Base-by-base conservation (phyloP, 2,888 invertebrate species). In the Anthrax anthrax region DNA sequence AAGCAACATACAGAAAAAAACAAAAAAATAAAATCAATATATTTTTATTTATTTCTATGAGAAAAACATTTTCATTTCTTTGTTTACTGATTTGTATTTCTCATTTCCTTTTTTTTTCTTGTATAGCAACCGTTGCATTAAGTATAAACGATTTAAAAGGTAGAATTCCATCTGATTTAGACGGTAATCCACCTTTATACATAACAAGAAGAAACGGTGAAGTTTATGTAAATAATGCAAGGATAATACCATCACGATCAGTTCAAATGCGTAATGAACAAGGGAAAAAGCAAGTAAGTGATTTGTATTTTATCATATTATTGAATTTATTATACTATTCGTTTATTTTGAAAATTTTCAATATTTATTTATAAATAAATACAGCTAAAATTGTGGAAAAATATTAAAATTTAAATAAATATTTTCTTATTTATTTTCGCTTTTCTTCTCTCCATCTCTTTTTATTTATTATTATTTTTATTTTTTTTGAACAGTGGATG, bases 221-320 rank as follows among this genome's bases (percentile, higher is more conserved):
- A 54, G 77, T 88, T 57, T 92, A 77, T 68, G 80, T 91, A 51
- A 91, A 91, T 70, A 89, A 91, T 64, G 91, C 90, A 2, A 79
- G 79, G 61, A 76, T 91, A 44, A 71, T 83, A 55, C 73, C 77
- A 49, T 75, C 77, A 41, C 73, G 79, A 49, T 83, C 85, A 32
- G 77, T 58, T 78, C 73, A 76, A 55, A 75, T 80, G 37, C 71
- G 69, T 51, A 75, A 75, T 54, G 73, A 72, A 49, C 70, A 68
- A 44, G 72, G 71, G 60, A 75, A 73, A 57, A 75, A 72, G 55
- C 81, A 81, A 73, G 80, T 80, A 57, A 60, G 65, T 60, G 17
- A 29, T 32, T 17, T 17, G 43, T 32, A n/a, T n/a, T n/a, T n/a
- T n/a, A n/a, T n/a, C n/a, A n/a, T n/a, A n/a, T n/a, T n/a, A n/a